A percentile compares a stretch with the other conserved stretches of the same genome.
These are phyloP conservation scores for Abscondita cerata DNA, from an alignment of 2,888 invertebrate genomes.

Conservation along the genomic window DNA sequence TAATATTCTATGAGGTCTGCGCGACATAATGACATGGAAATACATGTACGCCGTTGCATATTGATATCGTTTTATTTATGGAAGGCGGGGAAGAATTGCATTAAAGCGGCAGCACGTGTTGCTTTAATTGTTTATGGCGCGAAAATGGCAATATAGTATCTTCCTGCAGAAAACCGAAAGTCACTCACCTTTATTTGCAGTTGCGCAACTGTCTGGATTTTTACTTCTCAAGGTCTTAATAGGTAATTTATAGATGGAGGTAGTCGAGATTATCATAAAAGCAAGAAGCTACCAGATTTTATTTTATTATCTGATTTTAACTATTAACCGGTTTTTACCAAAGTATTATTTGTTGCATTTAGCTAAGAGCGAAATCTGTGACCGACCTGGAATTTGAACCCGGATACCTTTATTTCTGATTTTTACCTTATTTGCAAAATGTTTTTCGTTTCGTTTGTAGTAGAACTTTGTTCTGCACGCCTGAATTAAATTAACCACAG, in stretches of 20 bases:
- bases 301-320: conserved; percentile 25
- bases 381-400: conserved; percentile 36
- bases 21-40: conserved; percentile 15
- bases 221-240: conserved; percentile 37
- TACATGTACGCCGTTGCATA: conserved; percentile 23
- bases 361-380: conserved; percentile 21
- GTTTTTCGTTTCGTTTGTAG: conserved; percentile 13
- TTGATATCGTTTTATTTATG: conserved; percentile 28
- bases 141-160: conserved; percentile 37
- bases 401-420: conserved; percentile 25
- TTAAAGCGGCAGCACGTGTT: conserved; percentile 32
- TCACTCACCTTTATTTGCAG: conserved; percentile 39
- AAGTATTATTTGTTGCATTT: conserved; percentile 26
- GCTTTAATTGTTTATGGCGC: conserved; percentile 31
- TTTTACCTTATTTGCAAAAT: background rate
- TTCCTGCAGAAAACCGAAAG: conserved; percentile 23
- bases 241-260: conserved; percentile 40
- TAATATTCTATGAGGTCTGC: background rate
- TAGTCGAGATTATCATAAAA: conserved; percentile 33
- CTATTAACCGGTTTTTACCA: conserved; percentile 28
- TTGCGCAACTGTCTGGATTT: conserved; percentile 23
- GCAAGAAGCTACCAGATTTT: conserved; percentile 33
- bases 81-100: conserved; percentile 14
- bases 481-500: conserved; percentile 16
- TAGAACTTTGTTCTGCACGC: conserved; percentile 5